Base-by-base conservation (phyloP, 2,888 invertebrate genomes). In the Caenorhabditis becei region DNA sequence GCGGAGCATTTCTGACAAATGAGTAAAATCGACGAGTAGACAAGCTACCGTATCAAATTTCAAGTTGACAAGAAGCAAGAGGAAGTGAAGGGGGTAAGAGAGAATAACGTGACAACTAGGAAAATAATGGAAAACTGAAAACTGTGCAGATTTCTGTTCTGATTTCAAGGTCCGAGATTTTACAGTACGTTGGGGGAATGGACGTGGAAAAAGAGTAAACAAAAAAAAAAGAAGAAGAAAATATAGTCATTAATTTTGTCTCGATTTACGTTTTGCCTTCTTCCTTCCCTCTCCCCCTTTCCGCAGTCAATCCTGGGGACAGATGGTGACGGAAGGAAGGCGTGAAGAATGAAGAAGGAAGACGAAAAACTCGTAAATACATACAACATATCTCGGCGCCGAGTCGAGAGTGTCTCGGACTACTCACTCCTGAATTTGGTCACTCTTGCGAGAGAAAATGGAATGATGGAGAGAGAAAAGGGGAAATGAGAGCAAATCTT, bases 231-330 rank as follows among this genome's bases (percentile, higher is more conserved):
- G 53, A 32, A 37, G 53, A 24, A 41, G 54, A 28, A 32, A 63
- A 63, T 65, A 47, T 58, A 65, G 20, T 65, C 72, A 74, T 74
- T 74, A 74, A 74, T 74, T 74, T 65, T 10, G 58, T 51, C 56
- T 65, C 65, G 72, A 74, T 74, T 74, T 65, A 37, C 58, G 58
- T 23, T 20, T 56, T n/a, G n/a, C n/a, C n/a, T n/a, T n/a, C n/a
- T n/a, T 10, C 54, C 54, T 28, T 56, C 54, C 2, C 71, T 56
- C 54, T 18, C 35, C 53, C 65, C 51, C 20, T 32, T 8, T 32
- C 49, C 20, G 5, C 23, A 72, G 65, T 65, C 72, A 74, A 65
- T 74, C 72, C 63, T 49, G 18, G 47, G 18, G 47, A 47, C 47
- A 47, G 65, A 66, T 66, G 61, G 51, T 58, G 66, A 61, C 56